Conservation (phyloP, 2,797 vertebrate genomes). For the Epinephelus awoara region DNA sequence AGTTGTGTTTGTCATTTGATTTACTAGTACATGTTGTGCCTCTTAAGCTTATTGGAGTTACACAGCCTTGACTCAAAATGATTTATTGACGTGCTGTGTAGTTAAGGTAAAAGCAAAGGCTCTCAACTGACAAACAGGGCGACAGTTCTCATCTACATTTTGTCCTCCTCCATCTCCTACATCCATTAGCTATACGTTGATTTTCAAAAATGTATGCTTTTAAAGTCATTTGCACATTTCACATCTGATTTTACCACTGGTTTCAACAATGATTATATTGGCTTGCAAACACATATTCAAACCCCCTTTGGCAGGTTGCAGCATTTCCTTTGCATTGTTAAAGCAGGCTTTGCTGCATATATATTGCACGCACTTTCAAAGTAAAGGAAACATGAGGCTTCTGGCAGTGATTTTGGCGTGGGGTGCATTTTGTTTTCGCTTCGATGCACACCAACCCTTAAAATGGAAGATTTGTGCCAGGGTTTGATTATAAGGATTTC, state of each 20-base stretch:
- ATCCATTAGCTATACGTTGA: slow-evolving; percentile 86
- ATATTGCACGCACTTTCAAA: slow-evolving; percentile 69
- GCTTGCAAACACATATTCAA: slow-evolving; percentile 72
- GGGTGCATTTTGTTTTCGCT: slow-evolving; percentile 52
- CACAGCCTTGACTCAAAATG: slow-evolving; percentile 78
- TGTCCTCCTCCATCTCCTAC: slow-evolving; percentile 82
- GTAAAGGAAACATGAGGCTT: slow-evolving; percentile 73
- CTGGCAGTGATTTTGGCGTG: slow-evolving; percentile 56
- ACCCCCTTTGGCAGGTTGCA: slow-evolving; percentile 66
- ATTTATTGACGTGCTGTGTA: slow-evolving; percentile 83
- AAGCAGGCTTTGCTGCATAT: slow-evolving; percentile 79
- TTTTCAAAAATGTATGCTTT: slow-evolving; percentile 83
- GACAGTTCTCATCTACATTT: slow-evolving; percentile 83
- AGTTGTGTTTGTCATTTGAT: slow-evolving; percentile 88
- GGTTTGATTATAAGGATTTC: slow-evolving; percentile 68
- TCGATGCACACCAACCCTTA: slow-evolving; percentile 45
- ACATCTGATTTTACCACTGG: slow-evolving; percentile 81
- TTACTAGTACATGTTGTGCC: slow-evolving; percentile 85
- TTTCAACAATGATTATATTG: slow-evolving; percentile 75
- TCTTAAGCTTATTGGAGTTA: slow-evolving; percentile 87
- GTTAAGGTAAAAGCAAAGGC: slow-evolving; percentile 86
- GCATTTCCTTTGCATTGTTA: slow-evolving; percentile 77
- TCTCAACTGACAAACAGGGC: slow-evolving; percentile 87
- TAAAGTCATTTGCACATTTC: slow-evolving; percentile 85
- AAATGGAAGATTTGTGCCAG: slow-evolving; percentile 61